Evolutionary conservation across 2,888 invertebrate species (phyloP).

Genomic region (Amiota minor): DNA sequence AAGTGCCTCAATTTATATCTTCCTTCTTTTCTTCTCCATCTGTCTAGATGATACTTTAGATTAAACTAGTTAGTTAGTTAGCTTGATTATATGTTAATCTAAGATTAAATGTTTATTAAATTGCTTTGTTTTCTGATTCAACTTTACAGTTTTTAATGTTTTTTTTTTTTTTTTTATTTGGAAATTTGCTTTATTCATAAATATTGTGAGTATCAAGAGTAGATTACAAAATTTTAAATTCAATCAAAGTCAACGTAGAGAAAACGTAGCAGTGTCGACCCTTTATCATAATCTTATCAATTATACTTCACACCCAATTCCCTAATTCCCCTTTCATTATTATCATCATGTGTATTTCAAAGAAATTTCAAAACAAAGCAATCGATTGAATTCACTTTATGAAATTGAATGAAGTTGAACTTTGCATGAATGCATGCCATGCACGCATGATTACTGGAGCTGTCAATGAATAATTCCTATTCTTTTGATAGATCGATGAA

Average conservation of each 20-base stretch:
- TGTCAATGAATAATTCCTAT: conserved; percentile 6
- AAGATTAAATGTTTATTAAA: not conserved
- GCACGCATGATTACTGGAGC: not conserved
- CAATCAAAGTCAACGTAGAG: conserved; percentile 10
- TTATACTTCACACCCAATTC: not conserved
- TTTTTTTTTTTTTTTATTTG: not conserved
- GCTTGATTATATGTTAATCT: conserved; percentile 4
- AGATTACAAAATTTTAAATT: not conserved
- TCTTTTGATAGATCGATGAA: not conserved
- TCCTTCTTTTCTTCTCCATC: too few species aligned
- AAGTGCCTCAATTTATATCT: too few species aligned
- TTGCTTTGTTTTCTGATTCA: not conserved
- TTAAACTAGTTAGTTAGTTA: conserved; percentile 1
- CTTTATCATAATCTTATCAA: not conserved
- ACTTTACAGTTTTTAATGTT: not conserved
- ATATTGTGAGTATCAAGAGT: not conserved
- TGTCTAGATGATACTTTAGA: conserved; percentile 4
- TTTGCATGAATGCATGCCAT: not conserved
- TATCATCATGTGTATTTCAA: not conserved
- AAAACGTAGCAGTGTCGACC: not conserved
- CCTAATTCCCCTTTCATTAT: not conserved
- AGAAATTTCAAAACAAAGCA: not conserved
- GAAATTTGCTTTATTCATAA: not conserved
- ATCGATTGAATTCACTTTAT: conserved; percentile 4
- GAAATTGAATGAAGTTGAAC: not conserved